These are phyloP conservation scores for Psylliodes chrysocephalus DNA, from an alignment of 2,888 invertebrate species.

Conservation along the genomic window DNA sequence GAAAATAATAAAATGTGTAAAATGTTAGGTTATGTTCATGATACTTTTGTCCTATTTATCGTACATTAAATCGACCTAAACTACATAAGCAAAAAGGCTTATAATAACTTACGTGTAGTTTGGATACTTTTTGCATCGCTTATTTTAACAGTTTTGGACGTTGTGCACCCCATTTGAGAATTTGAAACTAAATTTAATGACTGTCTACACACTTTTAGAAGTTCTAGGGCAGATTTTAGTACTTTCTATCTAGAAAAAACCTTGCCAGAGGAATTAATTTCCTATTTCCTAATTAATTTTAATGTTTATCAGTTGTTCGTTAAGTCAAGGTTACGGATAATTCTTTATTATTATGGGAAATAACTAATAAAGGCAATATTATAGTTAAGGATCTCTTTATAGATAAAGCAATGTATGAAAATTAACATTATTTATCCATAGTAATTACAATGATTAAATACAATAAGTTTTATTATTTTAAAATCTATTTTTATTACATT, in stretches of 20 bases:
- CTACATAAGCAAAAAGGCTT: not conserved
- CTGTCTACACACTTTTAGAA: not conserved
- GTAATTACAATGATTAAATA: too few relatives aligned
- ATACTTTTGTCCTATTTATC: not conserved
- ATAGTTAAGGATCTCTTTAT: too few relatives aligned
- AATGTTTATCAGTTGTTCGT: not conserved
- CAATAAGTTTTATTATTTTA: too few relatives aligned
- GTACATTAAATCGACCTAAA: not conserved
- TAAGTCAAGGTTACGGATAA: not conserved
- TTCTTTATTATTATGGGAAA: not conserved
- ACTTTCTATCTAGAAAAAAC: slow-evolving; percentile 26
- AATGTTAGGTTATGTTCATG: slow-evolving; percentile 20
- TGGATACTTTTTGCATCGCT: not conserved
- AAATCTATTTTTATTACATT: too few relatives aligned
- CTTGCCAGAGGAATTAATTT: slow-evolving; percentile 30
- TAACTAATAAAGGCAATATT: too few relatives aligned
- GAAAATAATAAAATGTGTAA: not conserved
- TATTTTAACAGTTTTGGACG: slow-evolving; percentile 15
- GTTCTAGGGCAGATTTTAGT: not conserved
- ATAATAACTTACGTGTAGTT: not conserved
- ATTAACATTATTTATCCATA: too few relatives aligned
- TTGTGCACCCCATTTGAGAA: slow-evolving; percentile 27
- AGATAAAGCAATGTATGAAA: too few relatives aligned
- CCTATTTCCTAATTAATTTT: slow-evolving; percentile 19
- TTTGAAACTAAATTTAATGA: not conserved